Evolutionary conservation across 2,888 invertebrate genomes (phyloP).

Genomic region (Apeira syringaria): DNA sequence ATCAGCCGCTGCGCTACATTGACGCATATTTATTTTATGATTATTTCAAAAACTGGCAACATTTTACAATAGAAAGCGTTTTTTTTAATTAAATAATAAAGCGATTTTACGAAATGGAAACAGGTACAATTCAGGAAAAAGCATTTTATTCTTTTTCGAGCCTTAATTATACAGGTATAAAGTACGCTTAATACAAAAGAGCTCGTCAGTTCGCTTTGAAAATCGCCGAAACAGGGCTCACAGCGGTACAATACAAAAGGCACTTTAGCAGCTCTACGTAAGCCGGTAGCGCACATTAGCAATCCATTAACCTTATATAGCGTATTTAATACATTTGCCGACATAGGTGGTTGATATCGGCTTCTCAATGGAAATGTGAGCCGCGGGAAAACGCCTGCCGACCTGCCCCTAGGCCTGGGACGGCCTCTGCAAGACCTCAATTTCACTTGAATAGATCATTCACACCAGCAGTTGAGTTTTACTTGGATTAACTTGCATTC

Average conservation of each 20-base stretch:
- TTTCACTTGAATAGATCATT: constrained; percentile 42
- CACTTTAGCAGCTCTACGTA: constrained; percentile 1
- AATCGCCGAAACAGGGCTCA: neutral
- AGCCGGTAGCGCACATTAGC: constrained; percentile 16
- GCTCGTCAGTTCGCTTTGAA: neutral
- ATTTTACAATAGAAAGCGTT: too few species aligned
- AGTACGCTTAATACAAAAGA: neutral
- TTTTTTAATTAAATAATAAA: too few species aligned
- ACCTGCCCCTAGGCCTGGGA: too few species aligned
- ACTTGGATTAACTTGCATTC: too few species aligned
- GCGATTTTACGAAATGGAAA: too few species aligned
- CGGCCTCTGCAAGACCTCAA: constrained; percentile 50
- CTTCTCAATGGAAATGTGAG: constrained; percentile 44
- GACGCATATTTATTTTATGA: too few species aligned
- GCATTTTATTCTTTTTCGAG: too few species aligned
- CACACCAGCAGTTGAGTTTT: constrained; percentile 3
- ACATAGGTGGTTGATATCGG: constrained; percentile 27
- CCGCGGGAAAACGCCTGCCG: constrained; percentile 47
- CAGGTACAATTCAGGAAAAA: too few species aligned
- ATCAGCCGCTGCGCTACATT: too few species aligned
- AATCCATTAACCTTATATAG: constrained; percentile 31
- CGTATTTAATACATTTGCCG: constrained; percentile 34
- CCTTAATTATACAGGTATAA: neutral
- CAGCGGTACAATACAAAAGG: constrained; percentile 1
- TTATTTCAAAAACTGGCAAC: too few species aligned